A percentile compares a stretch with the other conserved stretches of the same genome.
Evolutionary conservation across 2,888 invertebrate species (phyloP).

Genomic region (Plebejus argus): DNA sequence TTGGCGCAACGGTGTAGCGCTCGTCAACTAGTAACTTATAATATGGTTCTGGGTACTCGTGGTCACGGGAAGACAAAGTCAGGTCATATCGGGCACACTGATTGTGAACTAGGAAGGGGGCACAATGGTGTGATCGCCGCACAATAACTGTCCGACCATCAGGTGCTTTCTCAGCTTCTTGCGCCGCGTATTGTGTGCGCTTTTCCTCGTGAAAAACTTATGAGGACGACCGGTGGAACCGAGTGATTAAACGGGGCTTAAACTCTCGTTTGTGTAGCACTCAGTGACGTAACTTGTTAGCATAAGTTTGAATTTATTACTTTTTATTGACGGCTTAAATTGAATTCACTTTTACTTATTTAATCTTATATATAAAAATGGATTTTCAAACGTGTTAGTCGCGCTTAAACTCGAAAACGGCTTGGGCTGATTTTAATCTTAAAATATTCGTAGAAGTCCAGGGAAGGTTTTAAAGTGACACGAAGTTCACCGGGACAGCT

Average conservation of each 20-base stretch:
- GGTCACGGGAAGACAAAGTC: constrained; percentile 38
- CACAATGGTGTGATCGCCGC: constrained; percentile 58
- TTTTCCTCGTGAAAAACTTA: constrained; percentile 76
- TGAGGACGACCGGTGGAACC: constrained; percentile 49
- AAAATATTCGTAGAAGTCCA: no score
- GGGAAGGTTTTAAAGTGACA: no score
- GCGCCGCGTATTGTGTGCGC: constrained; percentile 60
- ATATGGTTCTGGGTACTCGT: not conserved
- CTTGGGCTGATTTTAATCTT: no score
- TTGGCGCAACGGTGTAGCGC: no score
- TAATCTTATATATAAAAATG: no score
- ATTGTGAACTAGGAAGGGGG: constrained; percentile 64
- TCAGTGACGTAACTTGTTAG: not conserved
- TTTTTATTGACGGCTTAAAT: no score
- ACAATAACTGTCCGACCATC: constrained; percentile 71
- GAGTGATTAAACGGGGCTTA: constrained; percentile 33
- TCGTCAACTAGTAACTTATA: not conserved
- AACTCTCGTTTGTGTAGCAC: constrained; percentile 37
- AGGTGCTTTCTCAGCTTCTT: constrained; percentile 67
- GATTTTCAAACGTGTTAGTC: no score
- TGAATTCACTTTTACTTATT: no score
- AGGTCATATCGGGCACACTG: constrained; percentile 11
- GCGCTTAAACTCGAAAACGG: no score
- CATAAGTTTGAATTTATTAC: no score
- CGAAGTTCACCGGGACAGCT: no score